Base-by-base conservation (phyloP, 2,888 invertebrate species). In the Rhagonycha lutea region DNA sequence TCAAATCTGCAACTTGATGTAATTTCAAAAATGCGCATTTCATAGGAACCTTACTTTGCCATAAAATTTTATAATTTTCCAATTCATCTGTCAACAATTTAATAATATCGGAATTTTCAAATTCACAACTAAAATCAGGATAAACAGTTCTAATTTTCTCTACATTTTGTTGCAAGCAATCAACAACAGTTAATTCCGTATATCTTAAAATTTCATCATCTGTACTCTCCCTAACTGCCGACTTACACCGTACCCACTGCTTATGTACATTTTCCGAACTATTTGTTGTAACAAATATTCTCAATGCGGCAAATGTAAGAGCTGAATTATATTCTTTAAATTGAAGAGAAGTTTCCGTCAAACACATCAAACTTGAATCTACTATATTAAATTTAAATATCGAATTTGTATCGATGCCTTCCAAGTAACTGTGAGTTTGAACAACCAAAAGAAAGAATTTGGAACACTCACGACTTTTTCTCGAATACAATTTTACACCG, bases 41-140 rank as follows among this genome's bases (percentile, higher is more conserved):
- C 76, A 85, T 81, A 1, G 85, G 78, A n/a, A 81, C 28, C 76
- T 83, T 84, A 72, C 84, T 85, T 65, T 80, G 82, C 85, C 85
- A 86, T 12, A 77, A 72, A 62, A 71, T 74, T 73, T 81, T 81
- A 73, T 86, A 86, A n/a, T 77, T 76, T 14, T 78, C 73, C 67
- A 86, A 77, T 77, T 86, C 86, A 28, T 76, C 72, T 23, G 76
- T 72, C 63, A 84, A 72, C 47, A 85, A 73, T n/a, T 81, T 75
- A 26, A 81, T 76, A 23, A 61, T 61, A 9, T 14, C 7, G 73
- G 79, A 74, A n/a, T 79, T 76, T 28, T 81, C 72, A 32, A 69
- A 32, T 2, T 70, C 78, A 32, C 82, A 71, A 14, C 63, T 61
- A n/a, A 77, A 71, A 29, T 76, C 14, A 3, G 78, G 61, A 69